A percentile compares a stretch with the other conserved stretches of the same genome.
Conservation (phyloP, 2,113 vertebrate genomes). For the Etia nguti region DNA sequence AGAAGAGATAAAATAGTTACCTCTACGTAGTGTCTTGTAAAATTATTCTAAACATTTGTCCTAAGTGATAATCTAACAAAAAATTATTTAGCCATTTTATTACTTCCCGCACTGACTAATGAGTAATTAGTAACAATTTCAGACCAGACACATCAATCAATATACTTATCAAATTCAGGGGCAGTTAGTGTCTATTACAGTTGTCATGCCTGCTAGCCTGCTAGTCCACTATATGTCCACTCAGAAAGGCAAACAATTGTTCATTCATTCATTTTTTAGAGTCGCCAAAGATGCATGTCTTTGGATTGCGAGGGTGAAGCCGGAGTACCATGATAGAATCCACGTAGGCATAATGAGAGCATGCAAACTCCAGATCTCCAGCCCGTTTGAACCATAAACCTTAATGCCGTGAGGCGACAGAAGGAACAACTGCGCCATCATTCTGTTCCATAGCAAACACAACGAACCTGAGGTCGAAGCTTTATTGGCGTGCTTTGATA, state of each 20-base stretch:
- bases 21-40: too few species aligned
- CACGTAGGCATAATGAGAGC: background rate
- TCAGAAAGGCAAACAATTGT: background rate
- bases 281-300: background rate
- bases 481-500: background rate
- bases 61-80: background rate
- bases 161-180: background rate
- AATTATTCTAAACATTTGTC: background rate
- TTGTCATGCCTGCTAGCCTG: background rate
- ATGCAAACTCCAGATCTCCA: background rate
- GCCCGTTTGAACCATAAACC: background rate
- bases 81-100: background rate
- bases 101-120: background rate
- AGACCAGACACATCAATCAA: background rate
- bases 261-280: background rate
- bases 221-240: background rate
- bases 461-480: background rate
- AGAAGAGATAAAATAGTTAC: background rate
- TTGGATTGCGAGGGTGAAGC: background rate
- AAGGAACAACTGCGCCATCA: background rate
- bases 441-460: background rate
- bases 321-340: background rate
- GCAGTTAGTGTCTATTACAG: accelerated
- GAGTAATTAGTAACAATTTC: background rate
- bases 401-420: background rate